These are phyloP conservation scores for Acanthurus tractus DNA, from an alignment of 2,797 vertebrate genomes.

Conservation along the genomic window DNA sequence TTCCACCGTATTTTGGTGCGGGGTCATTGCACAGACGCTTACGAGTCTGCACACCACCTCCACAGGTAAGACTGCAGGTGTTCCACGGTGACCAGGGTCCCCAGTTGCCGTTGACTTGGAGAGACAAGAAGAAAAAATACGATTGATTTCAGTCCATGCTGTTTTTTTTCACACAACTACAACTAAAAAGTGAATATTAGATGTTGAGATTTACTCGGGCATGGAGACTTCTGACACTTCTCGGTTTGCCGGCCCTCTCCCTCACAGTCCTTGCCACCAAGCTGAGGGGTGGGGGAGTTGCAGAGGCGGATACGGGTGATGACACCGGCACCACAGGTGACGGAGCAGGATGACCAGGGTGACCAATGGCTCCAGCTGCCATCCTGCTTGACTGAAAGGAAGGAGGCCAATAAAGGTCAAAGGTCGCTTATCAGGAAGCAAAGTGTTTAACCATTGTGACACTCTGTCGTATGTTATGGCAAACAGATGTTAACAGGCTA, in stretches of 20 bases:
- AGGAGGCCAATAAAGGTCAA: constrained; percentile 45
- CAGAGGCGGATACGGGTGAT: constrained; percentile 98
- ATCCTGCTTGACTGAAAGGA: constrained; percentile 92
- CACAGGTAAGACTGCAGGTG: constrained; percentile 92
- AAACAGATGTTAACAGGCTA: not conserved
- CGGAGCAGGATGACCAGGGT: constrained; percentile 98
- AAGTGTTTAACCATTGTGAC: not conserved
- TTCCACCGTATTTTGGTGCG: constrained; percentile 90
- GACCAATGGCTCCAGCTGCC: constrained; percentile 99
- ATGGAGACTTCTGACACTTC: constrained; percentile 90
- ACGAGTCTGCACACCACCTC: constrained; percentile 91
- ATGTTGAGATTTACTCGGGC: constrained; percentile 91
- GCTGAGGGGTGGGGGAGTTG: constrained; percentile 97
- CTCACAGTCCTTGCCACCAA: constrained; percentile 93
- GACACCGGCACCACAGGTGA: constrained; percentile 93
- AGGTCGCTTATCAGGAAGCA: constrained; percentile 44
- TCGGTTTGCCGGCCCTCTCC: constrained; percentile 94
- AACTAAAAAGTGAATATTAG: not conserved
- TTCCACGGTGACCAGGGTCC: constrained; percentile 98
- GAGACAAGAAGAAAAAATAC: constrained; percentile 4
- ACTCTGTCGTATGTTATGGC: not conserved
- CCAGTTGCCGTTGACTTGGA: constrained; percentile 95
- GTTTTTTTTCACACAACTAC: not conserved
- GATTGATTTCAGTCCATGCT: not conserved
- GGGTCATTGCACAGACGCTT: constrained; percentile 95